These are phyloP conservation scores for Zeuzera pyrina DNA, from an alignment of 2,888 invertebrate species.

Conservation along the genomic window DNA sequence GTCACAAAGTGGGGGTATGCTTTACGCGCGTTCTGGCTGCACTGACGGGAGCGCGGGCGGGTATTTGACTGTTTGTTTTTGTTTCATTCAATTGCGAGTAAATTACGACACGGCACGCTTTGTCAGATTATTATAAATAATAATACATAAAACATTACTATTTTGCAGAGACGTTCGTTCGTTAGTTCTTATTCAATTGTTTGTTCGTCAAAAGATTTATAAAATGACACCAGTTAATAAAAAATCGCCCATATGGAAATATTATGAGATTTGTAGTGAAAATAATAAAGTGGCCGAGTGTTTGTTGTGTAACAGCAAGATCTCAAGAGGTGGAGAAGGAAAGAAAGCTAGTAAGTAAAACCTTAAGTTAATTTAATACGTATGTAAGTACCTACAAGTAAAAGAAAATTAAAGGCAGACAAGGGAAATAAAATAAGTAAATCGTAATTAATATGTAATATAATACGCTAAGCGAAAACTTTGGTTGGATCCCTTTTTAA, in stretches of 20 bases:
- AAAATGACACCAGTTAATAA: conserved; percentile 16
- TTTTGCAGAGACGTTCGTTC: neutral
- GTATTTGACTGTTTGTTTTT: too few relatives aligned
- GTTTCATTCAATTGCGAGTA: too few relatives aligned
- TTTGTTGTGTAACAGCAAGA: conserved; percentile 15
- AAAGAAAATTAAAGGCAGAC: too few relatives aligned
- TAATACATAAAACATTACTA: neutral
- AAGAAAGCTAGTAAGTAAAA: conserved; percentile 14
- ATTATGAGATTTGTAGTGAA: conserved; percentile 19
- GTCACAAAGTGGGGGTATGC: too few relatives aligned
- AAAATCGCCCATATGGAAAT: conserved; percentile 14
- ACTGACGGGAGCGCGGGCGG: too few relatives aligned
- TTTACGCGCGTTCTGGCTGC: too few relatives aligned
- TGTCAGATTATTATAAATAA: neutral
- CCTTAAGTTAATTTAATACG: conserved; percentile 10
- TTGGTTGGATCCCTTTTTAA: too few relatives aligned
- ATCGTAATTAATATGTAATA: too few relatives aligned
- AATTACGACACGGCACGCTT: neutral
- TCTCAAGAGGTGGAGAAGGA: conserved; percentile 14
- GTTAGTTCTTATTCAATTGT: conserved; percentile 5
- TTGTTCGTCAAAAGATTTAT: conserved; percentile 6
- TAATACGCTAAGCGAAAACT: too few relatives aligned
- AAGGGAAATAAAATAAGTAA: too few relatives aligned
- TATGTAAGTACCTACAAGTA: too few relatives aligned
- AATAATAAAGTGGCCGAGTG: conserved; percentile 14